These are phyloP conservation scores for Salvelinus alpinus DNA, from an alignment of 2,113 vertebrate genomes.

Conservation along the genomic window DNA sequence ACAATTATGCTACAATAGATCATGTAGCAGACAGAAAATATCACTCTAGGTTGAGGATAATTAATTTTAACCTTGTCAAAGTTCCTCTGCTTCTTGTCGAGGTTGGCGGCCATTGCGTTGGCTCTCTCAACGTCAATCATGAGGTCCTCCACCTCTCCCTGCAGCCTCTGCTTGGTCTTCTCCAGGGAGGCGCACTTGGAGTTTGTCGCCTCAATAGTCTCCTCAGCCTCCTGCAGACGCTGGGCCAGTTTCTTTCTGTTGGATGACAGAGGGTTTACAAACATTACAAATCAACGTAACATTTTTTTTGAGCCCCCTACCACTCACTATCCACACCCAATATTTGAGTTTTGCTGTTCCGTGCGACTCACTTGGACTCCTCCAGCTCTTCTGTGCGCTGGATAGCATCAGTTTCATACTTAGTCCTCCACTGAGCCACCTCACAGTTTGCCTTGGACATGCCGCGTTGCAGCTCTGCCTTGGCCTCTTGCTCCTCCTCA, in stretches of 20 bases:
- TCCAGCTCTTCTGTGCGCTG: constrained; percentile 73
- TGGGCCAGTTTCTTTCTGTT: constrained; percentile 70
- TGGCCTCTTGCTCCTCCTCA: constrained; percentile 72
- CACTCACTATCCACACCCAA: not conserved
- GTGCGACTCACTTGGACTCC: constrained; percentile 66
- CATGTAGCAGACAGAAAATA: not conserved
- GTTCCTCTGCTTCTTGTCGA: constrained; percentile 12
- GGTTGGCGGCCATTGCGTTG: constrained; percentile 1
- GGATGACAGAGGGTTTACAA: no score
- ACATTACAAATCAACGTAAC: not conserved
- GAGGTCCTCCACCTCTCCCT: constrained; percentile 42
- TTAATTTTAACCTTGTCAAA: not conserved
- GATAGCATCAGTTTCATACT: constrained; percentile 74
- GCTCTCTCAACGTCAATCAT: constrained; percentile 12
- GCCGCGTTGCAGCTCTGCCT: constrained; percentile 69
- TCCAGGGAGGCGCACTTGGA: constrained; percentile 71
- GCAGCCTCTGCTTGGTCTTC: constrained; percentile 75
- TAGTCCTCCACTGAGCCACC: constrained; percentile 75
- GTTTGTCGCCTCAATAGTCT: constrained; percentile 63
- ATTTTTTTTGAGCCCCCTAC: no score
- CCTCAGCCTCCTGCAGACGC: constrained; percentile 70
- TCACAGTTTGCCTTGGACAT: constrained; percentile 75
- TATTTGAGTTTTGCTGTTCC: not conserved
- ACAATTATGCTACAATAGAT: not conserved
- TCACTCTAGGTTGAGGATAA: not conserved